Evolutionary conservation across 1,140 invertebrate genomes (phyloP).

Genomic region (Brachionus plicatilis): DNA sequence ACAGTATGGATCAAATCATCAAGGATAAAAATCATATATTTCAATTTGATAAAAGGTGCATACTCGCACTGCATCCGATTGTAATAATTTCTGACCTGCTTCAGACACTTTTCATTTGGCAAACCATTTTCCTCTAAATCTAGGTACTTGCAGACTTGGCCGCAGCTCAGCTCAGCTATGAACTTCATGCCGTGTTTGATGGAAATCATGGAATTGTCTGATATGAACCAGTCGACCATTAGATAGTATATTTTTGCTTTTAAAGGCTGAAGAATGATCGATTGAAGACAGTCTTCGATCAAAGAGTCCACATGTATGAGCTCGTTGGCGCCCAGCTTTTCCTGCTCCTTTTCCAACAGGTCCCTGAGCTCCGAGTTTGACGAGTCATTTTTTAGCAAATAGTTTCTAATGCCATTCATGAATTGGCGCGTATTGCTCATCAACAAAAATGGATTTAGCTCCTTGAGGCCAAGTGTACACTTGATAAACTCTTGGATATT

Average conservation of each 20-base stretch:
- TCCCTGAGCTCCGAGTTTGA: not conserved
- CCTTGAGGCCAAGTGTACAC: not conserved
- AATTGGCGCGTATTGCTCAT: constrained; percentile 11
- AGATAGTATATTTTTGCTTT: constrained; percentile 11
- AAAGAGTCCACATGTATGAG: not conserved
- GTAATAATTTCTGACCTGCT: not conserved
- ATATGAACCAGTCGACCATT: constrained; percentile 1
- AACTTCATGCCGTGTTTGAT: not conserved
- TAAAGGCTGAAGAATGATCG: not conserved
- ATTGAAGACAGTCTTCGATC: constrained; percentile 19
- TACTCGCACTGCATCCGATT: constrained; percentile 28
- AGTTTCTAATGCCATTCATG: constrained; percentile 25
- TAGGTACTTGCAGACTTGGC: not conserved
- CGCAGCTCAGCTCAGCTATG: not conserved
- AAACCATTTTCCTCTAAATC: not conserved
- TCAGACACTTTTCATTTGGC: not conserved
- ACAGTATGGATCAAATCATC: not conserved
- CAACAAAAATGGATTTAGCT: constrained; percentile 1
- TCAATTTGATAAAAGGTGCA: constrained; percentile 18
- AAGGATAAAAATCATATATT: not conserved
- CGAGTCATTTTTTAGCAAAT: not conserved
- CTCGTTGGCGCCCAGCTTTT: not conserved
- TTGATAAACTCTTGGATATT: constrained; percentile 18
- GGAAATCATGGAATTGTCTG: not conserved
- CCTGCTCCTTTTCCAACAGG: not conserved